Base-by-base conservation (phyloP, 2,888 invertebrate genomes). In the Lissonota sp. region DNA sequence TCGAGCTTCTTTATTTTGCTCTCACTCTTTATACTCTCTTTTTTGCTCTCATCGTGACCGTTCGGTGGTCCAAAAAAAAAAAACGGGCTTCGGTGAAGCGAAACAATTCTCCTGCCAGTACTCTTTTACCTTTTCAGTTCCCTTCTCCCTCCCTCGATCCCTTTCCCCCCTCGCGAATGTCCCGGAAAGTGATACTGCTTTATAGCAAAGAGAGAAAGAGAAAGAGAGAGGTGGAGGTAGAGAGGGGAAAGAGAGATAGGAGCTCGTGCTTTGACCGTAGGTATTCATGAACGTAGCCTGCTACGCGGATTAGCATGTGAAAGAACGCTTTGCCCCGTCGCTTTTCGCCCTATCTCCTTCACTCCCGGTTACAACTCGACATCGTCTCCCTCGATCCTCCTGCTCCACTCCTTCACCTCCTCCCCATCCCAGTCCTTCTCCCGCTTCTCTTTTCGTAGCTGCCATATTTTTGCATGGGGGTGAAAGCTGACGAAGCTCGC, bases 291-390 rank as follows among this genome's bases (percentile, higher is more conserved):
- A 89, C 88, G 87, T 86, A 88, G 90, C 85, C 87, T 85, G 88
- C 86, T 87, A 87, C 88, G 83, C 85, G 88, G 88, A 91, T 91
- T 91, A 91, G 90, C 91, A 91, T 91, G 91, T 91, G 91, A 91
- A 91, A 92, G 91, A 91, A 90, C 90, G 89, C 89, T 90, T 90
- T 89, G 88, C 88, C 85, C 78, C 89, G 85, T 87, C 86, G 87
- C 87, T 89, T 87, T 87, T 86, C 86, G 85, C 85, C 84, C 82
- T 51, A 66, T 79, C 83, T 76, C 79, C 62, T 51, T 57, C 49
- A 46, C 77, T 37, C 79, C 66, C 64, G 51, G 79, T 63, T 72
- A 62, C 73, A 77, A 67, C 46, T 40, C 62, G 42, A 57, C 49
- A 14, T 64, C 55, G 55, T 66, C 62, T 63, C 39, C 8, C 60